phyloP scores from a whole-genome alignment of 2,797 vertebrate genomes.

The Tarsius wallacei region DNA sequence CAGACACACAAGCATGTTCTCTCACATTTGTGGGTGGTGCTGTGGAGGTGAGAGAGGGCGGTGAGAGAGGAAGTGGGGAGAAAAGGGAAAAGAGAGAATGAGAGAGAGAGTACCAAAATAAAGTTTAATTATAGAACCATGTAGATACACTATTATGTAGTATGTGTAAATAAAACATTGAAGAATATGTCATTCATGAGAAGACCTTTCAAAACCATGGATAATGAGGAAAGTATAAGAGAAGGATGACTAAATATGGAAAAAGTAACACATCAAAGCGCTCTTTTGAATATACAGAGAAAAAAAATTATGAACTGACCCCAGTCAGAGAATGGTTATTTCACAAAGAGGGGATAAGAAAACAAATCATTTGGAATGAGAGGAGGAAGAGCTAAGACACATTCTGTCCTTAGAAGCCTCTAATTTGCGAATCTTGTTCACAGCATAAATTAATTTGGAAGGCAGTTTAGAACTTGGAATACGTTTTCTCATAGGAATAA shows the following conservation, averaged over 20 bases:
- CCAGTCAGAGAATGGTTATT: background rate
- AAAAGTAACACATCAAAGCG: background rate
- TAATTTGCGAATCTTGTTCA: conserved; percentile 48
- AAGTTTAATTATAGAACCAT: background rate
- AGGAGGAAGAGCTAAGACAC: background rate
- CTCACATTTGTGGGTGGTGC: background rate
- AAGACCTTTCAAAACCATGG: background rate
- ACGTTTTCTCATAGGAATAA: background rate
- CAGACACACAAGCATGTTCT: background rate
- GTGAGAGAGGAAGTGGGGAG: background rate
- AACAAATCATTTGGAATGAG: background rate
- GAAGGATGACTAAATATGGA: background rate
- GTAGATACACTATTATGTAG: background rate
- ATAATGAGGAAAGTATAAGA: background rate
- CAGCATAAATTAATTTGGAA: conserved; percentile 60
- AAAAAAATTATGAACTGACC: background rate
- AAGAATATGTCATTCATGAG: background rate
- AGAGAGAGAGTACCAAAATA: background rate
- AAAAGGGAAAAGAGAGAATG: background rate
- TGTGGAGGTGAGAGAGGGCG: background rate
- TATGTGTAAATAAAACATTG: background rate
- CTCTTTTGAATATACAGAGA: background rate
- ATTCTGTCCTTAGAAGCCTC: conserved; percentile 37
- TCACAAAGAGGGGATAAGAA: background rate
- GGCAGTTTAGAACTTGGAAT: conserved; percentile 26